Evolutionary conservation across 1,140 invertebrate species (phyloP).

Genomic region (Melanaphis sacchari): DNA sequence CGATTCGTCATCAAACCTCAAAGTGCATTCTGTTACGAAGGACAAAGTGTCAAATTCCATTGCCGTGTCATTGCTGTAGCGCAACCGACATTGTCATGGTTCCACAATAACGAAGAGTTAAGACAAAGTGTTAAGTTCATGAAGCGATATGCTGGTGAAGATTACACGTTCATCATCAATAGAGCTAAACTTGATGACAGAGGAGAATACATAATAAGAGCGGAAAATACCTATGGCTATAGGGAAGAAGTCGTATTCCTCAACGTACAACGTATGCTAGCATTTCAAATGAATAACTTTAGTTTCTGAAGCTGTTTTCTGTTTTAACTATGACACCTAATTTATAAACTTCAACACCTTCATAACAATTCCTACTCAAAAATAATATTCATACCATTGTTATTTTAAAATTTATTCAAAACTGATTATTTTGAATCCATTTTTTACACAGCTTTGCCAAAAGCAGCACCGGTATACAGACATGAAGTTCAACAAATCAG

Average conservation of each 20-base stretch:
- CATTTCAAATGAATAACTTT: background rate
- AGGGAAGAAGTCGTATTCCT: slow-evolving; percentile 96
- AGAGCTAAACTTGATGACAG: slow-evolving; percentile 92
- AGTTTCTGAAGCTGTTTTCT: background rate
- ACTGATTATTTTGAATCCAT: background rate
- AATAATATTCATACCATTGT: background rate
- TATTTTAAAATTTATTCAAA: background rate
- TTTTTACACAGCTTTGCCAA: slow-evolving; percentile 40
- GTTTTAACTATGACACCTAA: background rate
- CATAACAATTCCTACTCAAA: background rate
- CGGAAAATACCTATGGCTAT: slow-evolving; percentile 97
- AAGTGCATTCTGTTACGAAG: slow-evolving; percentile 95
- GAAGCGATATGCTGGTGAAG: slow-evolving; percentile 95
- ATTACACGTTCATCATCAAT: slow-evolving; percentile 98
- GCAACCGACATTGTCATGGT: slow-evolving; percentile 94
- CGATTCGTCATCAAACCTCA: slow-evolving; percentile 96
- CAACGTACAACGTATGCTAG: slow-evolving; percentile 89
- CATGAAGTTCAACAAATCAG: slow-evolving; percentile 76
- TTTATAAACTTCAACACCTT: background rate
- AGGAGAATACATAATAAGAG: slow-evolving; percentile 96
- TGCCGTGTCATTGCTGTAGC: slow-evolving; percentile 95
- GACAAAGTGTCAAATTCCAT: slow-evolving; percentile 96
- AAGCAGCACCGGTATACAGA: slow-evolving; percentile 73
- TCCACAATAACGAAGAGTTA: slow-evolving; percentile 90
- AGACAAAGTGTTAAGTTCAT: slow-evolving; percentile 98